These are phyloP conservation scores for Trialeurodes vaporariorum DNA, from an alignment of 1,140 invertebrate species.

Conservation along the genomic window DNA sequence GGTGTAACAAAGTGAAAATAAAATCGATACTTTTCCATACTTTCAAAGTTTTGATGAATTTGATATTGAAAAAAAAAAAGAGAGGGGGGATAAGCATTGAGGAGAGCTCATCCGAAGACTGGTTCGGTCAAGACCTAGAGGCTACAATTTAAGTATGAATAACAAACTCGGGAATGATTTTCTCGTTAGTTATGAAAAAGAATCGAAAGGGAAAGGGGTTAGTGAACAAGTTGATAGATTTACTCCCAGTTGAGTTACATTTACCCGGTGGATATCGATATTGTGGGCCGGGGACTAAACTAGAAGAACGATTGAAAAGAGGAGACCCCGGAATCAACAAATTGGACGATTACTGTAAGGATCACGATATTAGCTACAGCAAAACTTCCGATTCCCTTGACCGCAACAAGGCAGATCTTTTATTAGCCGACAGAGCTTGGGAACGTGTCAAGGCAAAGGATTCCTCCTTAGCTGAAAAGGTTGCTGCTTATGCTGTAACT, in stretches of 20 bases:
- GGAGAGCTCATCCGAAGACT: too few relatives aligned
- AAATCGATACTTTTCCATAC: too few relatives aligned
- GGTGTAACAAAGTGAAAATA: too few relatives aligned
- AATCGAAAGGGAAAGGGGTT: constrained; percentile 23
- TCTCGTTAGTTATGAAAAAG: constrained; percentile 13
- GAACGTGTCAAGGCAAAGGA: constrained; percentile 31
- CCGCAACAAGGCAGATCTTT: constrained; percentile 33
- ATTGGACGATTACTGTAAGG: constrained; percentile 35
- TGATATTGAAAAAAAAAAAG: too few relatives aligned
- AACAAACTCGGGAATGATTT: too few relatives aligned
- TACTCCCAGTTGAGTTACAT: constrained; percentile 35
- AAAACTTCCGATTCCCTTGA: constrained; percentile 23
- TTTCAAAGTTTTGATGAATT: too few relatives aligned
- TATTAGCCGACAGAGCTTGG: constrained; percentile 33
- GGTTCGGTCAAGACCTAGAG: too few relatives aligned
- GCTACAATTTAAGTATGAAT: too few relatives aligned
- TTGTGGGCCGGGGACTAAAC: constrained; percentile 36
- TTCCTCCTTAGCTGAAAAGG: constrained; percentile 29
- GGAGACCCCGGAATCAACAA: constrained; percentile 30
- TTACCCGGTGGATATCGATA: constrained; percentile 35
- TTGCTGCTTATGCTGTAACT: constrained; percentile 25
- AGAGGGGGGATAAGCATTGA: too few relatives aligned
- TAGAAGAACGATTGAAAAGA: constrained; percentile 31
- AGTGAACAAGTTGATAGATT: constrained; percentile 34
- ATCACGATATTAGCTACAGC: constrained; percentile 37